These are phyloP conservation scores for Columba livia DNA, from an alignment of 2,113 vertebrate genomes.

Conservation along the genomic window DNA sequence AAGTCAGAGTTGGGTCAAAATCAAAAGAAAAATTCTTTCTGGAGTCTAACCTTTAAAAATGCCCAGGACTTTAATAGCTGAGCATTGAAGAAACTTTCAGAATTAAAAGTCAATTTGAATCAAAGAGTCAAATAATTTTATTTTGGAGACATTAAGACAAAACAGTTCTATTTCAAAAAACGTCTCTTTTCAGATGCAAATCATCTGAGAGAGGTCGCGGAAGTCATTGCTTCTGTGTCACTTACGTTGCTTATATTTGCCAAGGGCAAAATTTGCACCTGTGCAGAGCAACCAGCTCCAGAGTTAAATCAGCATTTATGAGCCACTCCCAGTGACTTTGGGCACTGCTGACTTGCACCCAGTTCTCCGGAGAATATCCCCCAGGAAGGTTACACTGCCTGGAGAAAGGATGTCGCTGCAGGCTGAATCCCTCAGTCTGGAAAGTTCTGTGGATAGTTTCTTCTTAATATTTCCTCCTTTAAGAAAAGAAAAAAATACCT, in stretches of 20 bases:
- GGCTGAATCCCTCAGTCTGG: neutral
- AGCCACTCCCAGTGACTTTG: neutral
- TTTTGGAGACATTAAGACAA: conserved; percentile 27
- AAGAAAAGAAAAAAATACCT: neutral
- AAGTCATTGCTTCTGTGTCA: conserved; percentile 37
- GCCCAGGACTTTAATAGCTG: neutral
- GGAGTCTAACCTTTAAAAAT: neutral
- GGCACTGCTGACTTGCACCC: neutral
- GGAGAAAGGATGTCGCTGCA: neutral
- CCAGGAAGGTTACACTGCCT: neutral
- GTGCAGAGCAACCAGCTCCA: conserved; percentile 9
- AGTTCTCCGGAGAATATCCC: neutral
- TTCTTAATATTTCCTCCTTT: neutral
- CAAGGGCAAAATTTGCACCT: conserved; percentile 59
- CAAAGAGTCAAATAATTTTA: neutral
- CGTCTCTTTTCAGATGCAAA: conserved; percentile 38
- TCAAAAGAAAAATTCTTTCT: neutral
- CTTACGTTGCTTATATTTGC: neutral
- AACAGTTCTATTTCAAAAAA: conserved; percentile 29
- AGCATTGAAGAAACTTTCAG: neutral
- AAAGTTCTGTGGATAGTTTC: neutral
- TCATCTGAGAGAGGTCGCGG: neutral
- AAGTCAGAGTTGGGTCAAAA: conserved; percentile 17
- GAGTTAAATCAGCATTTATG: conserved; percentile 38
- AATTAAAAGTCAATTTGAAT: conserved; percentile 47